A percentile compares a stretch with the other conserved stretches of the same genome.
Evolutionary conservation across 2,113 vertebrate species (phyloP).

Genomic region (Pygoscelis antarcticus): DNA sequence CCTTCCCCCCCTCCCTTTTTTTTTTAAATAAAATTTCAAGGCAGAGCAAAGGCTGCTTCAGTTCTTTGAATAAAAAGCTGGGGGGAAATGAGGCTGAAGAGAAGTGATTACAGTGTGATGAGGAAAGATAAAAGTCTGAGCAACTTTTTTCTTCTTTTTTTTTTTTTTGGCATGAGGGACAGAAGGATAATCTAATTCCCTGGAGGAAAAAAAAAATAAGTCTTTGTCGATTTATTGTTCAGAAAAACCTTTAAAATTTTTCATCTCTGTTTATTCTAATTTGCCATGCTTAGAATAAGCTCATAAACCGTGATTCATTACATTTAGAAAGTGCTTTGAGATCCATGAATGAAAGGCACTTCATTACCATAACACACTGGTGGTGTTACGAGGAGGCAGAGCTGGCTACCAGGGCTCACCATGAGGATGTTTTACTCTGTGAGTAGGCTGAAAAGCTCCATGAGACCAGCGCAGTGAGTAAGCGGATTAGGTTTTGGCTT

Average conservation of each 20-base stretch:
- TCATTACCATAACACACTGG: slow-evolving; percentile 60
- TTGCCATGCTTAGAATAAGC: slow-evolving; percentile 63
- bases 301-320: slow-evolving; percentile 64
- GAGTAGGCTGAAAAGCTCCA: slow-evolving; percentile 25
- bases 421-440: background rate
- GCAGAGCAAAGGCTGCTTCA: slow-evolving; percentile 68
- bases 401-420: background rate
- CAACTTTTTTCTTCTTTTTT: slow-evolving; percentile 38
- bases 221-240: slow-evolving; percentile 63
- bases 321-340: slow-evolving; percentile 61
- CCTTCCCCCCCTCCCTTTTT: background rate
- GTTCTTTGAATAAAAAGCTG: slow-evolving; percentile 68
- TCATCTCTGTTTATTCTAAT: slow-evolving; percentile 67
- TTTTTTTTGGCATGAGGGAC: background rate
- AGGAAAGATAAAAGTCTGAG: slow-evolving; percentile 71
- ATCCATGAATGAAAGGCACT: slow-evolving; percentile 40
- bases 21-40: slow-evolving; percentile 75
- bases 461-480: background rate
- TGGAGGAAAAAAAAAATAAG: slow-evolving; percentile 20
- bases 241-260: slow-evolving; percentile 51
- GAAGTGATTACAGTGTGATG: slow-evolving; percentile 74
- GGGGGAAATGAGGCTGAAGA: slow-evolving; percentile 51
- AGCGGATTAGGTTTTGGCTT: slow-evolving; percentile 52
- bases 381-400: slow-evolving; percentile 2
- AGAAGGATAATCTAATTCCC: slow-evolving; percentile 57